Percentiles rank a stretch among this genome's conserved stretches.
Conservation (phyloP, 2,797 vertebrate genomes). For the Oophaga sylvatica region DNA sequence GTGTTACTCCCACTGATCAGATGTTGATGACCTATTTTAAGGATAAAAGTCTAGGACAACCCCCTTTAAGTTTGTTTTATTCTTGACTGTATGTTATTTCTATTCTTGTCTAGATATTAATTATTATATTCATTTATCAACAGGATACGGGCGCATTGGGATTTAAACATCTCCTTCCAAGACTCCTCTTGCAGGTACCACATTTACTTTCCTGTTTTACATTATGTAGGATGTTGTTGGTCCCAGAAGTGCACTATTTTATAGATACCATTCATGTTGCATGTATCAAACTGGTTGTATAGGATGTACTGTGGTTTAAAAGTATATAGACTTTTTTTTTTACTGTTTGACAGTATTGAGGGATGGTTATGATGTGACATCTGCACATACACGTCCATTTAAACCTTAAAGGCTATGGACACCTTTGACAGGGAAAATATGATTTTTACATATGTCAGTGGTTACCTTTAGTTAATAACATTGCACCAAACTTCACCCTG, state of each 20-base stretch:
- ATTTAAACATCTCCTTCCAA: conserved; percentile 82
- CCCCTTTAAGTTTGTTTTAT: background rate
- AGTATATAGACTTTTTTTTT: background rate
- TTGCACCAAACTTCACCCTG: no score
- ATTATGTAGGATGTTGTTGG: background rate
- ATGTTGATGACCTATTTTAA: no score
- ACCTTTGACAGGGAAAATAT: no score
- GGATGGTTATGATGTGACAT: background rate
- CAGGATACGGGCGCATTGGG: conserved; percentile 81
- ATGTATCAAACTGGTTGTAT: background rate
- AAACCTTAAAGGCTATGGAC: background rate
- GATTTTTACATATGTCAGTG: no score
- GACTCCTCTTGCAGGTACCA: conserved; percentile 80
- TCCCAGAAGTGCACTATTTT: background rate
- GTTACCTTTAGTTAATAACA: no score
- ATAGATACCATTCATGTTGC: background rate
- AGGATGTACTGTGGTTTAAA: background rate
- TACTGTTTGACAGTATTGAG: background rate
- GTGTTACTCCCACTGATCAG: background rate
- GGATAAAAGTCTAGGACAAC: background rate
- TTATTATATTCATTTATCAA: conserved; percentile 60
- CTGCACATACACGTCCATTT: background rate
- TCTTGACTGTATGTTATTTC: conserved; percentile 6
- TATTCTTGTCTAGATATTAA: conserved; percentile 57
- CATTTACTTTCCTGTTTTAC: conserved; percentile 56